Evolutionary conservation across 1,140 invertebrate species (phyloP).

Genomic region (Brachionus asplanchnoidis): DNA sequence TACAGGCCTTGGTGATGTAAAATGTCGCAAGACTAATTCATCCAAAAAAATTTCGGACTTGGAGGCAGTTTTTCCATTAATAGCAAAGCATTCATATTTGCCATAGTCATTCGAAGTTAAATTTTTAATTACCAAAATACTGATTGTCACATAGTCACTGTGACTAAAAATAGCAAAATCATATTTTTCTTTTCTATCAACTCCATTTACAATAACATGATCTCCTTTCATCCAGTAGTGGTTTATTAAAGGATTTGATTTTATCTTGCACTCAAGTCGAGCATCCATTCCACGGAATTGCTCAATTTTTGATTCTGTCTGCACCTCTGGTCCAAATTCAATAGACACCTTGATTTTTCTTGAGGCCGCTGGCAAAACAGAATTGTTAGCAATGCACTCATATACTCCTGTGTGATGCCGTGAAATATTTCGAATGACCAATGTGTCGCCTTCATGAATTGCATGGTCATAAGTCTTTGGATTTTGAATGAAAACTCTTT

Average conservation of each 20-base stretch:
- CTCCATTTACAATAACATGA: neutral
- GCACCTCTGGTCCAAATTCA: conserved; percentile 43
- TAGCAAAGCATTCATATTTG: conserved; percentile 22
- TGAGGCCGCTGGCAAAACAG: conserved; percentile 47
- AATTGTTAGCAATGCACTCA: conserved; percentile 51
- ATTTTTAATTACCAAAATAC: conserved; percentile 21
- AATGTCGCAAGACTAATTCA: neutral
- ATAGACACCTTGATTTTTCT: conserved; percentile 49
- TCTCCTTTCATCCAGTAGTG: conserved; percentile 33
- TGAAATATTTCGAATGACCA: conserved; percentile 51
- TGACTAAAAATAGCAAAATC: conserved; percentile 4
- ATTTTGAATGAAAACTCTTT: neutral
- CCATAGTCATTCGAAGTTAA: neutral
- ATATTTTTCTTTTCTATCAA: conserved; percentile 3
- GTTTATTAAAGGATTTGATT: conserved; percentile 31
- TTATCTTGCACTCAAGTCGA: conserved; percentile 32
- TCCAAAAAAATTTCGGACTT: neutral
- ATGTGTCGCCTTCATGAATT: conserved; percentile 46
- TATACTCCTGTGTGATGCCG: conserved; percentile 50
- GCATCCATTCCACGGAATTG: conserved; percentile 4
- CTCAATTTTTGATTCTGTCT: neutral
- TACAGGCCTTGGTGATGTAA: neutral
- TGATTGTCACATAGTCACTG: conserved; percentile 15
- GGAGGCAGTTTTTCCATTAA: neutral
- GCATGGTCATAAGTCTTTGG: neutral